phyloP scores from a whole-genome alignment of 2,888 invertebrate species.

The Acrobasis repandana region DNA sequence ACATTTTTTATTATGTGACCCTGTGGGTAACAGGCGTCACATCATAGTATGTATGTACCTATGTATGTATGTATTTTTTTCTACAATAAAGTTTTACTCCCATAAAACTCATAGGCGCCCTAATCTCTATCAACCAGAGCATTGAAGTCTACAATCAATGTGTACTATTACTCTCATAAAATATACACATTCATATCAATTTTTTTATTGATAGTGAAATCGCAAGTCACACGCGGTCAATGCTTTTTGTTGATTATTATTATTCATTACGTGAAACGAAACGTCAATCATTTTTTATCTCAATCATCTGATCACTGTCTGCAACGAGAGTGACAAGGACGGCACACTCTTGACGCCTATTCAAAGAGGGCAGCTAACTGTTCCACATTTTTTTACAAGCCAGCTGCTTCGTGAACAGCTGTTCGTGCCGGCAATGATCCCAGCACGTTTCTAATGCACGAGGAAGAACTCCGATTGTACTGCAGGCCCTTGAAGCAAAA shows the following conservation, averaged over 20 bases:
- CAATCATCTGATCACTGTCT: conserved; percentile 41
- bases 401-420: conserved; percentile 79
- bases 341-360: conserved; percentile 48
- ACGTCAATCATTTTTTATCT: conserved; percentile 41
- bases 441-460: conserved; percentile 29
- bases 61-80: too few relatives aligned
- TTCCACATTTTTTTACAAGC: conserved; percentile 74
- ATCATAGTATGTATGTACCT: too few relatives aligned
- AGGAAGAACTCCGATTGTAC: not conserved
- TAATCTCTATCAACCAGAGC: not conserved
- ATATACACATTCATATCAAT: not conserved
- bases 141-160: not conserved
- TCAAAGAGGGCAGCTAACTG: conserved; percentile 69
- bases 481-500: not conserved
- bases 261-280: conserved; percentile 35
- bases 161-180: not conserved
- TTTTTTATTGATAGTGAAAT: conserved; percentile 33
- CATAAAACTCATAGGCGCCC: too few relatives aligned
- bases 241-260: conserved; percentile 36
- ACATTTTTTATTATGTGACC: too few relatives aligned
- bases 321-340: conserved; percentile 58
- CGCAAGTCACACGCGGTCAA: conserved; percentile 34
- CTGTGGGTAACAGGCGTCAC: too few relatives aligned
- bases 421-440: conserved; percentile 67
- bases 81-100: too few relatives aligned